Percentiles rank a stretch among this genome's conserved stretches.
Conservation (phyloP, 2,888 invertebrate genomes). For the Eulithis prunata region DNA sequence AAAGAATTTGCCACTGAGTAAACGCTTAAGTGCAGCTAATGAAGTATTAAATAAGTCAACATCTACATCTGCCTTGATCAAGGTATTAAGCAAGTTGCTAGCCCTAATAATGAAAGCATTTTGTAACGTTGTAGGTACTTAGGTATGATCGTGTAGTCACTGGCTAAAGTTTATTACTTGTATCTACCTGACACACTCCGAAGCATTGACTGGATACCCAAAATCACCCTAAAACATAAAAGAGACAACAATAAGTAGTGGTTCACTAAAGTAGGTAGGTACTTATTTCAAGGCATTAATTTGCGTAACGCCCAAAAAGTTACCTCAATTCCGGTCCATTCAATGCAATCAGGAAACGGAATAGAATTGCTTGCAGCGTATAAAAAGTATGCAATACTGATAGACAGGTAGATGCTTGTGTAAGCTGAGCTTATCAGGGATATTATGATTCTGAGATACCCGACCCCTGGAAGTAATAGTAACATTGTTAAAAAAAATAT, state of each 20-base stretch:
- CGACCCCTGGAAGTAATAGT: constrained; percentile 77
- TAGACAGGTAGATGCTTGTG: constrained; percentile 83
- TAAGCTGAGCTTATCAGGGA: constrained; percentile 82
- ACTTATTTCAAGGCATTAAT: neutral
- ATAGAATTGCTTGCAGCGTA: constrained; percentile 82
- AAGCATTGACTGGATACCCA: constrained; percentile 45
- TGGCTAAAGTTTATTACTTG: no score
- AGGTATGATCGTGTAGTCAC: no score
- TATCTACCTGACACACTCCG: constrained; percentile 56
- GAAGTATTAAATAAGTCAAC: no score
- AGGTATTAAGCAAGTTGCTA: no score
- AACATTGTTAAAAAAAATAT: no score
- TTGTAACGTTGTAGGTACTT: no score
- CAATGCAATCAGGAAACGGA: constrained; percentile 83
- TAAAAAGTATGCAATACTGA: constrained; percentile 82
- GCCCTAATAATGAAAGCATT: no score
- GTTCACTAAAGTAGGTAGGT: neutral
- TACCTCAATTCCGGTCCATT: constrained; percentile 67
- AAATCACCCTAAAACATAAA: constrained; percentile 46
- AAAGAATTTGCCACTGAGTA: no score
- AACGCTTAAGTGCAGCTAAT: no score
- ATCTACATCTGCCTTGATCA: no score
- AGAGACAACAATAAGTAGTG: no score
- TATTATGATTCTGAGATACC: constrained; percentile 84
- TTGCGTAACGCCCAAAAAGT: constrained; percentile 38